Conservation (phyloP, 1,140 invertebrate species). For the Lanistes nyassanus region DNA sequence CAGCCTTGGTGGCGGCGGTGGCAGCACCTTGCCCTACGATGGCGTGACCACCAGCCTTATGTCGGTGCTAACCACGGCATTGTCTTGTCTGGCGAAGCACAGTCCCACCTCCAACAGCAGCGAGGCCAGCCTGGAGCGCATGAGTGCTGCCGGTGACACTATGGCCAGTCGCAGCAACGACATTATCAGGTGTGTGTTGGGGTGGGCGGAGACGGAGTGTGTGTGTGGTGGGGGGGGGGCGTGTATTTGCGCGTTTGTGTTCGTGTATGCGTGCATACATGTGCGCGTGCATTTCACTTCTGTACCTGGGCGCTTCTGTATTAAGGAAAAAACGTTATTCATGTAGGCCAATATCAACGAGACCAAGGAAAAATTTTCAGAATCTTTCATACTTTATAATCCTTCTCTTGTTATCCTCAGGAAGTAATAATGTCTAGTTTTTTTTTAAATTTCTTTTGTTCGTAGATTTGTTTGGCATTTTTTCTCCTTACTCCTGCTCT, state of each 20-base stretch:
- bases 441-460: too few species aligned
- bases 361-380: background rate
- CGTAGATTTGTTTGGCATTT: too few species aligned
- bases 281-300: background rate
- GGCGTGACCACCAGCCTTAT: constrained; percentile 53
- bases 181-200: constrained; percentile 57
- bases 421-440: too few species aligned
- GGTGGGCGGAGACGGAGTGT: background rate
- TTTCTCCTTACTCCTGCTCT: too few species aligned
- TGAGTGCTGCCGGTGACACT: constrained; percentile 57
- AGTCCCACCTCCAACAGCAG: constrained; percentile 56
- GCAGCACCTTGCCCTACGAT: constrained; percentile 51
- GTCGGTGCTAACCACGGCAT: constrained; percentile 54
- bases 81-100: constrained; percentile 61
- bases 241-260: background rate
- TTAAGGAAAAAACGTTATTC: background rate
- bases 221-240: background rate
- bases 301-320: background rate
- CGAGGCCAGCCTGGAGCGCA: constrained; percentile 58
- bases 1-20: background rate
- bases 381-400: background rate
- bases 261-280: background rate
- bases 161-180: constrained; percentile 60
- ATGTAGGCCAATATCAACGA: background rate
- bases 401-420: too few species aligned